Conservation (phyloP, 2,888 invertebrate genomes). For the Onthophagus sagittarius region DNA sequence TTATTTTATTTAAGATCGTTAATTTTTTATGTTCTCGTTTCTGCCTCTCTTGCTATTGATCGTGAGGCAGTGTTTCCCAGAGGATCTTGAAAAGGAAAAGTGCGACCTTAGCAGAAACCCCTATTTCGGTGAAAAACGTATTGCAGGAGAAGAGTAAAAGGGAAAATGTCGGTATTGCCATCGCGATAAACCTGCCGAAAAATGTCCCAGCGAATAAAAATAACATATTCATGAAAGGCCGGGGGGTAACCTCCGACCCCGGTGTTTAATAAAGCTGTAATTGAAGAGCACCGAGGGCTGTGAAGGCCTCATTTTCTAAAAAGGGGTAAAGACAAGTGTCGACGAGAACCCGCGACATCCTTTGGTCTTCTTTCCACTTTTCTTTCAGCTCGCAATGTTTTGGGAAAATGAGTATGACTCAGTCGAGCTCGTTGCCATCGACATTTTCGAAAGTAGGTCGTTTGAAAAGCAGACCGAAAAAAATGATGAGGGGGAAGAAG, state of each 20-base stretch:
- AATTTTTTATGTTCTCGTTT: neutral
- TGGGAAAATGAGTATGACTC: neutral
- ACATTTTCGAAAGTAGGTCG: neutral
- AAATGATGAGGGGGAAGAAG: neutral
- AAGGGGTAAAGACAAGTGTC: neutral
- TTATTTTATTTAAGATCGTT: neutral
- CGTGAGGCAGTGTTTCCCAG: neutral
- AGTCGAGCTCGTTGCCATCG: neutral
- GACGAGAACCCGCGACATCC: neutral
- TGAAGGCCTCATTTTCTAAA: slow-evolving; percentile 10
- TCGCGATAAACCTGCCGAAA: neutral
- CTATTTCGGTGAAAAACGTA: neutral
- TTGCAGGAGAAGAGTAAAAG: neutral
- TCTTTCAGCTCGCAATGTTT: neutral
- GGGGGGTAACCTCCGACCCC: neutral
- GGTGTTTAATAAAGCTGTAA: slow-evolving; percentile 10
- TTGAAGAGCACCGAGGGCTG: slow-evolving; percentile 6
- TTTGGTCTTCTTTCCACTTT: neutral
- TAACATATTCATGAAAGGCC: slow-evolving; percentile 6
- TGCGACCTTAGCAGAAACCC: neutral
- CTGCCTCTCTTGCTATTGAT: neutral
- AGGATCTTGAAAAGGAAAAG: neutral
- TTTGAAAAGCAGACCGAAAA: neutral
- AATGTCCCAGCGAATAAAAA: slow-evolving; percentile 2
- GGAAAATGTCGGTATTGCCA: neutral